Base-by-base conservation (phyloP, 2,797 vertebrate genomes). In the Gobio occitaniae region DNA sequence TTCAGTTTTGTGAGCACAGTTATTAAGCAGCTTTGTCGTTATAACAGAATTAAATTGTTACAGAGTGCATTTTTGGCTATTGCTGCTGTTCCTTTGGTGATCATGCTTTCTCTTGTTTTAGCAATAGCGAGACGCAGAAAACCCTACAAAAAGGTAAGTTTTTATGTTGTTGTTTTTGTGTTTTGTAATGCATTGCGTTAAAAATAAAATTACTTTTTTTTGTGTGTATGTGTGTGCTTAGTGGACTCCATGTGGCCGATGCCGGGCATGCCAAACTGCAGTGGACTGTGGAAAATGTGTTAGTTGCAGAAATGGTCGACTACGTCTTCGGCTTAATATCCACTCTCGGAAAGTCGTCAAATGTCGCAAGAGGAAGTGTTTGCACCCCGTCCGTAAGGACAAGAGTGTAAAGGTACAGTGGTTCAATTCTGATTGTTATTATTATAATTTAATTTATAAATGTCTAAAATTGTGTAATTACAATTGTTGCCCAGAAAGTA, bases 211-310 rank as follows among this genome's bases (percentile, higher is more conserved):
- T 2, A 6, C 29, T 25, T 16, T 29, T 16, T 44, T 38, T 13
- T 41, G 0, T 65, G 25, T 86, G 11, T 80, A 56, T 69, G 44
- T 29, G 16, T 19, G 19, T 69, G 21, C 56, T 89, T 87, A 98
- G 97, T 96, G 95, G 94, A 93, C 96, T 88, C 97, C 96, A 15
- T 98, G 97, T 81, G 96, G 97, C 44, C 93, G 95, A 86, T 98
- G 97, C 78, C 85, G 93, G 6, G 96, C 96, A 47, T 97, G 97
- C 86, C 95, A 91, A 88, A 93, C 95, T 83, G 94, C 95, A 0
- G 85, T 93, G 78, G 96, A 98, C 81, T 97, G 97, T 81, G 96
- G 96, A 19, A 92, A 93, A 88, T 98, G 97, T 91, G 94, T 95
- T 29, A 96, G 95, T 90, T 98, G 97, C 88, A 93, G 92, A 80